Evolutionary conservation across 2,888 invertebrate genomes (phyloP).

Genomic region (Chymomyza caudatula): DNA sequence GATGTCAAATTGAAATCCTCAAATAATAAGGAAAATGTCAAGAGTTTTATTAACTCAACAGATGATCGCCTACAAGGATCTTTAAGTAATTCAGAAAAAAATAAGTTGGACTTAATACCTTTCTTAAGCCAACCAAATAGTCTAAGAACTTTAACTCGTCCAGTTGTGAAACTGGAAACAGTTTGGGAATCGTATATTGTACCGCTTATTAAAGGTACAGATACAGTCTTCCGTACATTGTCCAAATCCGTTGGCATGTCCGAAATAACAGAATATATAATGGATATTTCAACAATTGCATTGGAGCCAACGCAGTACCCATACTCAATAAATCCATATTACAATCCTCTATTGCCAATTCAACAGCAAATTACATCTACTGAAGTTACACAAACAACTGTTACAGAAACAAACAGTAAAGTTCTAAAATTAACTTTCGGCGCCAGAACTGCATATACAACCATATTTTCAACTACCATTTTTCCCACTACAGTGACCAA

Average conservation of each 20-base stretch:
- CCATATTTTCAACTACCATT: conserved; percentile 89
- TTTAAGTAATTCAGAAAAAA: conserved; percentile 29
- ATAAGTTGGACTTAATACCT: conserved; percentile 86
- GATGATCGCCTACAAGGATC: conserved; percentile 29
- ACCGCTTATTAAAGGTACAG: conserved; percentile 86
- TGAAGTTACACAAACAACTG: conserved; percentile 87
- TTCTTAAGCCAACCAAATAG: conserved; percentile 81
- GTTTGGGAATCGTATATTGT: conserved; percentile 90
- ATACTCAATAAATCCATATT: conserved; percentile 76
- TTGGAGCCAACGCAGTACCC: conserved; percentile 79
- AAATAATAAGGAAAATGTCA: conserved; percentile 41
- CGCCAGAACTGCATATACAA: conserved; percentile 93
- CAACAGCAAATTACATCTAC: conserved; percentile 86
- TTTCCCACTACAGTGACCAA: conserved; percentile 91
- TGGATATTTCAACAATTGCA: conserved; percentile 85
- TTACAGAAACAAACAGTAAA: conserved; percentile 89
- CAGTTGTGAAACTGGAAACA: conserved; percentile 86
- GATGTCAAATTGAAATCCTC: conserved; percentile 41
- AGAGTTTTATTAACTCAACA: conserved; percentile 43
- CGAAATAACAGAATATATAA: conserved; percentile 88
- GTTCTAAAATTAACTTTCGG: conserved; percentile 92
- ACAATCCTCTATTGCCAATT: conserved; percentile 79
- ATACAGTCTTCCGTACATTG: conserved; percentile 87
- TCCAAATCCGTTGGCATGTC: conserved; percentile 88
- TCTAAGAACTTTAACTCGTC: conserved; percentile 86